Evolutionary conservation across 2,797 vertebrate genomes (phyloP), one percentile per base, ranked within the genome.

Genomic region (Ptychadena robeensis): DNA sequence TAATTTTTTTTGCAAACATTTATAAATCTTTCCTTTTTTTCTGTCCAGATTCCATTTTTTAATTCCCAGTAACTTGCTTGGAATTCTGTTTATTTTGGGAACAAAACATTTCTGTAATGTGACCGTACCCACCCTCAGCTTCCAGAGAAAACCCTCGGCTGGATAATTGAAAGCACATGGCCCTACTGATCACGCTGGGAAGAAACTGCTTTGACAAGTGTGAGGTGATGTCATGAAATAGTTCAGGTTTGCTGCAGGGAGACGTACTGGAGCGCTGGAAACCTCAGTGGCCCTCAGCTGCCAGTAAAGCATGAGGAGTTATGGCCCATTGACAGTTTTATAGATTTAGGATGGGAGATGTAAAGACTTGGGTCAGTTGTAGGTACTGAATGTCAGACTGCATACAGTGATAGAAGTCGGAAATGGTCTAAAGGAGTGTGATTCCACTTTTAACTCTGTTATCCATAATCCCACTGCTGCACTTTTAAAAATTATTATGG

Each of bases 181-280:
- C 11, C 61, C 25, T 18, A 66, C 22, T 27, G 31, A 27, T 48
- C 70, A 73, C 12, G 63, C 79, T 73, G 79, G 22, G 65, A 63
- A 64, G 10, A 81, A 72, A 81, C 73, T 81, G 70, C 79, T 81
- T 73, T 73, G 79, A 81, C 79, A 81, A 81, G 79, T 81, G 79
- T 59, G 63, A 81, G 48, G 63, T 81, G 79, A 81, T 81, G 79
- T 81, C 79, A 81, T 81, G 14, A 74, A 73, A 81, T 81, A 73
- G 27, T 73, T 81, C 32, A 66, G 61, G 59, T 65, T 66, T 65
- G 73, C 69, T 80, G 61, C 38, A 73, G 72, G 37, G 38, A 73
- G 70, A 73, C 44, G 30, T 32, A 65, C 38, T 9, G 28, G 67
- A 71, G 35, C 27, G 57, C 27, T 25, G 44, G 70, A 81, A 66